phyloP scores from a whole-genome alignment of 2,113 vertebrate genomes.

The Oceanites oceanicus region DNA sequence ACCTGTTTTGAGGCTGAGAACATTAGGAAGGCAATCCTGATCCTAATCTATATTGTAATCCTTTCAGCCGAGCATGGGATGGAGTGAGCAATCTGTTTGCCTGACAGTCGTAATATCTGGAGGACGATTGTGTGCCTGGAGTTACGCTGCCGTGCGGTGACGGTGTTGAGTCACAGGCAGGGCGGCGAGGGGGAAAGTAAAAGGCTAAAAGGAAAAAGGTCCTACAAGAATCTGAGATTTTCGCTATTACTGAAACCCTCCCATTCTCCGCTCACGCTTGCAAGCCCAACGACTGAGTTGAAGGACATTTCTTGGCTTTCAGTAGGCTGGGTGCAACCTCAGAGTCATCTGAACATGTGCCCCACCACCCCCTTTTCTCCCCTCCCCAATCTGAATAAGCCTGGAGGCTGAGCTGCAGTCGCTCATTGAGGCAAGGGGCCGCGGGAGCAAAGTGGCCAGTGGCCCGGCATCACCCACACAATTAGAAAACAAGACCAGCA shows the following conservation, averaged over 20 bases:
- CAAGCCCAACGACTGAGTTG: not conserved
- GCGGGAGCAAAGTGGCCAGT: not conserved
- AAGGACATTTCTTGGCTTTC: not conserved
- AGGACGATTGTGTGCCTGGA: not conserved
- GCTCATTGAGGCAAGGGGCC: not conserved
- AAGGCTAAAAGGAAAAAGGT: constrained; percentile 11
- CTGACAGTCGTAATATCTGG: not conserved
- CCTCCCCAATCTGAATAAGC: not conserved
- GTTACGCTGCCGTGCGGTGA: not conserved
- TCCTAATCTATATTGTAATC: constrained; percentile 42
- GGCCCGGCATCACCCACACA: not conserved
- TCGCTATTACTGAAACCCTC: not conserved
- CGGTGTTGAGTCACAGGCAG: not conserved
- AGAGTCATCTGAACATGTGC: not conserved
- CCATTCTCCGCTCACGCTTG: not conserved
- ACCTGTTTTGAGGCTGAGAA: constrained; percentile 44
- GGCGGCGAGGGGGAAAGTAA: not conserved
- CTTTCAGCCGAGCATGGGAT: not conserved
- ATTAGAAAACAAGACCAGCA: not conserved
- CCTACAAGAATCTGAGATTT: not conserved
- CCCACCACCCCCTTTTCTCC: not conserved
- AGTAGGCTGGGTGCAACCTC: not conserved
- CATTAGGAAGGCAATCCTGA: not conserved
- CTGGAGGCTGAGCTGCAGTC: not conserved
- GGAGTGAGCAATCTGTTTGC: not conserved